A percentile compares a stretch with the other conserved stretches of the same genome.
Evolutionary conservation across 2,888 invertebrate genomes (phyloP).

Genomic region (Trisateles emortualis): DNA sequence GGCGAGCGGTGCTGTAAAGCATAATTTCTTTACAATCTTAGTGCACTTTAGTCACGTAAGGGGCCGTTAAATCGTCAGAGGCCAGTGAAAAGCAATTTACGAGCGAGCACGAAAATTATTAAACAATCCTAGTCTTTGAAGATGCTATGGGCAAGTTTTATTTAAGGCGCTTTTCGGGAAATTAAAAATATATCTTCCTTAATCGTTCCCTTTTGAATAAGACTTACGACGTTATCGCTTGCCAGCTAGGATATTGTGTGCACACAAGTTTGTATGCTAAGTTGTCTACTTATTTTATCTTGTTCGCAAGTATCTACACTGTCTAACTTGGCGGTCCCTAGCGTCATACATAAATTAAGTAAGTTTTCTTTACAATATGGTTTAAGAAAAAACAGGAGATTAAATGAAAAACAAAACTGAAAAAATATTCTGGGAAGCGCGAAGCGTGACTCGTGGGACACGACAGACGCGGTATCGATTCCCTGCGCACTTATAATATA

Average conservation of each 20-base stretch:
- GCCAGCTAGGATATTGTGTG: conserved; percentile 34
- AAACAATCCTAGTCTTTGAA: conserved; percentile 63
- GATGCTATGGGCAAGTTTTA: conserved; percentile 56
- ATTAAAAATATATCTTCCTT: conserved; percentile 40
- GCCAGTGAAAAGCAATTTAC: conserved; percentile 70
- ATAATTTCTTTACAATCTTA: conserved; percentile 59
- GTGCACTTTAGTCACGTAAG: conserved; percentile 59
- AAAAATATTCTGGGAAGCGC: conserved; percentile 45
- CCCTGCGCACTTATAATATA: conserved; percentile 40
- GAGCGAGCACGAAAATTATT: conserved; percentile 68
- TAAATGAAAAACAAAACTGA: conserved; percentile 47
- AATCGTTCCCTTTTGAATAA: conserved; percentile 33
- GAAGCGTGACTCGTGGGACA: conserved; percentile 67
- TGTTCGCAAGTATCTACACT: conserved; percentile 34
- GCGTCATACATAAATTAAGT: conserved; percentile 44
- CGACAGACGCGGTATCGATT: conserved; percentile 66
- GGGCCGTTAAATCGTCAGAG: conserved; percentile 66
- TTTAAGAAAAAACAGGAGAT: conserved; percentile 41
- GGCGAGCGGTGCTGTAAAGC: conserved; percentile 44
- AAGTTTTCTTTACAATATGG: conserved; percentile 42
- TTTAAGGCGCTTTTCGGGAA: conserved; percentile 39
- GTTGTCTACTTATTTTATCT: conserved; percentile 40
- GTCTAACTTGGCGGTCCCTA: conserved; percentile 29
- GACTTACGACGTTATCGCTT: conserved; percentile 38
- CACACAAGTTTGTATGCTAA: conserved; percentile 44